These are phyloP conservation scores for Coleophora flavipennella DNA, from an alignment of 2,888 invertebrate species.

Conservation along the genomic window DNA sequence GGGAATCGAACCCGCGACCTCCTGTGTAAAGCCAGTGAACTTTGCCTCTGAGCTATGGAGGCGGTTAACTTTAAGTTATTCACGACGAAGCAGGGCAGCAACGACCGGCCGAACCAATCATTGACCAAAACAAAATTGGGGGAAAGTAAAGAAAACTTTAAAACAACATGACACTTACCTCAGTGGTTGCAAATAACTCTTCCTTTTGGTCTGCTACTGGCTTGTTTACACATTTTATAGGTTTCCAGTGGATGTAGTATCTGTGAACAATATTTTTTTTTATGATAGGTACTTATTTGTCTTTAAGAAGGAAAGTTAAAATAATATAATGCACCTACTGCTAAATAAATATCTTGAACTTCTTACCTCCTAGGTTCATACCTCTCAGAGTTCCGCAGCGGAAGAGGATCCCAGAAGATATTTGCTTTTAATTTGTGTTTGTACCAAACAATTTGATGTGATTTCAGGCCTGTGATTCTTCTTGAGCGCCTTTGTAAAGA, in stretches of 20 bases:
- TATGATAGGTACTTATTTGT: not conserved
- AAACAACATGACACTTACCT: too few species aligned
- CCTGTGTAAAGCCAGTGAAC: too few species aligned
- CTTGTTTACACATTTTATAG: constrained; percentile 43
- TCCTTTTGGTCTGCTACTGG: constrained; percentile 35
- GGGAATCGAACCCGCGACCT: too few species aligned
- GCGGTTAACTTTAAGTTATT: too few species aligned
- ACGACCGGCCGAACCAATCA: too few species aligned
- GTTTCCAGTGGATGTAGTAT: constrained; percentile 54
- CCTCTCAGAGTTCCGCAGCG: constrained; percentile 25
- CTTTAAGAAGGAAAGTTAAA: not conserved
- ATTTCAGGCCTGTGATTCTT: constrained; percentile 42
- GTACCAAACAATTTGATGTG: constrained; percentile 54
- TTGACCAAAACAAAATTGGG: too few species aligned
- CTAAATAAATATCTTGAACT: too few species aligned
- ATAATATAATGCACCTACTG: not conserved
- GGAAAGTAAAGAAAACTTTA: too few species aligned
- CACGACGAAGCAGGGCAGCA: too few species aligned
- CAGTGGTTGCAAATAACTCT: constrained; percentile 66
- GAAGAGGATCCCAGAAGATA: constrained; percentile 48
- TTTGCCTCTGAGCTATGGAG: too few species aligned
- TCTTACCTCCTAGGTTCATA: constrained; percentile 42
- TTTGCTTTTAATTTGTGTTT: constrained; percentile 52
- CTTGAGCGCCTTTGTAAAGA: constrained; percentile 35
- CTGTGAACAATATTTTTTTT: constrained; percentile 22